A percentile compares a stretch with the other conserved stretches of the same genome.
These are phyloP conservation scores for Sebastes itinus DNA, from an alignment of 2,797 vertebrate genomes.

Conservation along the genomic window DNA sequence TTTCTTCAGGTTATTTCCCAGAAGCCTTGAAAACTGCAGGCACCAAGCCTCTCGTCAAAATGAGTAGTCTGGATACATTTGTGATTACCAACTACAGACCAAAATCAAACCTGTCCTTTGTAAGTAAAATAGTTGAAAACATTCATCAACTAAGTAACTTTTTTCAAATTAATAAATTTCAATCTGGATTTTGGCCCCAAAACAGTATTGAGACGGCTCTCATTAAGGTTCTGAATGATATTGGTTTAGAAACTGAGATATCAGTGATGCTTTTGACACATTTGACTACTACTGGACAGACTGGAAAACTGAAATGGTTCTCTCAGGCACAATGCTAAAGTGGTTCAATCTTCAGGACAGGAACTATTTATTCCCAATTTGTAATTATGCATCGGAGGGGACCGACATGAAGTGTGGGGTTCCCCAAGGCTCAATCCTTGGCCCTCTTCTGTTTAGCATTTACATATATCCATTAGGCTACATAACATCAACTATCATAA, in stretches of 20 bases:
- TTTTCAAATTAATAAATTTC: neutral
- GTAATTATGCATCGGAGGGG: neutral
- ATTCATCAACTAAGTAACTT: no score
- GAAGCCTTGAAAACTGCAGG: neutral
- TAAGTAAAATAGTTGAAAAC: neutral
- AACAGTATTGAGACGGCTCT: neutral
- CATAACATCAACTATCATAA: neutral
- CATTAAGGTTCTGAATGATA: neutral
- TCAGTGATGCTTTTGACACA: neutral
- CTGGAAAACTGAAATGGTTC: neutral
- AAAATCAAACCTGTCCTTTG: neutral
- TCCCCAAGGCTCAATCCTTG: neutral
- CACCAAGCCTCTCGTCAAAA: neutral
- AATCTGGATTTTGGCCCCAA: neutral
- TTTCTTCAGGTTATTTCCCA: neutral
- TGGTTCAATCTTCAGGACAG: neutral
- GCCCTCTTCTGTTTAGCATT: neutral
- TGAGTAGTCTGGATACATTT: neutral
- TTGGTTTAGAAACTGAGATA: neutral
- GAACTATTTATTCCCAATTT: neutral
- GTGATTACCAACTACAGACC: neutral
- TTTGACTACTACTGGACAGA: neutral
- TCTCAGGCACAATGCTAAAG: neutral
- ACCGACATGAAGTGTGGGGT: neutral
- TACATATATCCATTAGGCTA: neutral